These are phyloP conservation scores for Cerceris rybyensis DNA, from an alignment of 2,888 invertebrate species.

Conservation along the genomic window DNA sequence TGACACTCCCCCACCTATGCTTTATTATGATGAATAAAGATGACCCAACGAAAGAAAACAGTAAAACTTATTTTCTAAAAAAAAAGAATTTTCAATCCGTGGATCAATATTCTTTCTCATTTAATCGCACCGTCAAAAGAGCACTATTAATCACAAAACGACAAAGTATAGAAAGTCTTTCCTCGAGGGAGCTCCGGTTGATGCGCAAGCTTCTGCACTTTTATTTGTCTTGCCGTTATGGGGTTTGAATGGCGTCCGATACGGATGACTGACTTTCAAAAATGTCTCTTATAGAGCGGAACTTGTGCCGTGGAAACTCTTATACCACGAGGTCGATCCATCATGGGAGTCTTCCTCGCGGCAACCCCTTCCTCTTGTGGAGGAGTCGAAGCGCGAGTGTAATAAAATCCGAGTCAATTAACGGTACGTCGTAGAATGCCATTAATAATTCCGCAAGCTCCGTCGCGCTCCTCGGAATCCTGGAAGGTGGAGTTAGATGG, in stretches of 20 bases:
- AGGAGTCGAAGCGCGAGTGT: conserved; percentile 65
- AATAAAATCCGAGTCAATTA: conserved; percentile 79
- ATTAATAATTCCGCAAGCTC: conserved; percentile 74
- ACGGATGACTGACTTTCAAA: conserved; percentile 56
- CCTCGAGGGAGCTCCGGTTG: conserved; percentile 18
- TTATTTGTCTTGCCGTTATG: conserved; percentile 50
- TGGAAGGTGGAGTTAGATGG: conserved; percentile 4
- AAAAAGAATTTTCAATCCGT: background rate
- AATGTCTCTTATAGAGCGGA: conserved; percentile 50
- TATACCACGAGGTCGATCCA: conserved; percentile 45
- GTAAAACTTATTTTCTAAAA: background rate
- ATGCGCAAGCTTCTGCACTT: conserved; percentile 30
- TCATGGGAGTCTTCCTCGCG: conserved; percentile 50
- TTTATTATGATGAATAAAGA: background rate
- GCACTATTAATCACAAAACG: conserved; percentile 42
- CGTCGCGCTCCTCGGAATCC: conserved; percentile 53
- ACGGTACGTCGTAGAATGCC: conserved; percentile 72
- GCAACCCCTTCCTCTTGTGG: conserved; percentile 59
- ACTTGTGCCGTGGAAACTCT: conserved; percentile 46
- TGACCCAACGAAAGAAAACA: background rate
- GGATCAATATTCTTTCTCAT: conserved; percentile 19
- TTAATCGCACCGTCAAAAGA: conserved; percentile 39
- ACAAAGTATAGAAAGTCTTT: conserved; percentile 23
- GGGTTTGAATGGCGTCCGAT: conserved; percentile 46
- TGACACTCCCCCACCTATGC: conserved; percentile 20